Evolutionary conservation across 1,140 invertebrate genomes (phyloP), one percentile per base, ranked within the genome.

Genomic region (Nymphalis io): DNA sequence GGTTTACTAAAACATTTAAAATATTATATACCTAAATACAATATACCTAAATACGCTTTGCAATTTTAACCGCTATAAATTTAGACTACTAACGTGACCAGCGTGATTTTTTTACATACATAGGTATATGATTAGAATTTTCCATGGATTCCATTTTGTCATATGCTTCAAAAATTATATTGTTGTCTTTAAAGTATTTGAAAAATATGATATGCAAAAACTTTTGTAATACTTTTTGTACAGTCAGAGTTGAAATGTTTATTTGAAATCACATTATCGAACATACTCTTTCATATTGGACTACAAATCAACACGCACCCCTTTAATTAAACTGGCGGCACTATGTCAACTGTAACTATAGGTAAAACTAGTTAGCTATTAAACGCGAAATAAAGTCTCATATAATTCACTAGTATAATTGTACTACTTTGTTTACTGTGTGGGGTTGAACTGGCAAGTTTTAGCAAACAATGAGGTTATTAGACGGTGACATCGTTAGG

Each of bases 271-370:
- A 75, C 67, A 76, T 78, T 75, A 73, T 66, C 53, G 21, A 71
- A 62, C 65, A 59, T 38, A 74, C 59, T 68, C 62, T 79, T 77
- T 78, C 61, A 76, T 79, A 81, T 81, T 83, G 75, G 71, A 72
- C 80, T 70, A 86, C 83, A 88, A 88, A 90, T 90, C 87, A 88
- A 84, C 83, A 80, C 69, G 74, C 84, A 81, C 88, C 85, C 88
- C 81, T 87, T 84, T 88, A 88, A 90, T 89, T 90, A 88, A 90
- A 82, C 78, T 74, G 79, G 75, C 79, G 73, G 79, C 81, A 85
- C 84, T 89, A 81, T 85, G 87, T 89, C 84, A 87, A 88, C 82
- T 80, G 68, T 82, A 77, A 79, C 76, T 83, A 81, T 82, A 83
- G 69, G 78, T 73, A 74, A 81, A 86, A 85, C 83, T 89, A 85